These are phyloP conservation scores for Pluvianellus socialis DNA, from an alignment of 2,113 vertebrate genomes.

Conservation along the genomic window DNA sequence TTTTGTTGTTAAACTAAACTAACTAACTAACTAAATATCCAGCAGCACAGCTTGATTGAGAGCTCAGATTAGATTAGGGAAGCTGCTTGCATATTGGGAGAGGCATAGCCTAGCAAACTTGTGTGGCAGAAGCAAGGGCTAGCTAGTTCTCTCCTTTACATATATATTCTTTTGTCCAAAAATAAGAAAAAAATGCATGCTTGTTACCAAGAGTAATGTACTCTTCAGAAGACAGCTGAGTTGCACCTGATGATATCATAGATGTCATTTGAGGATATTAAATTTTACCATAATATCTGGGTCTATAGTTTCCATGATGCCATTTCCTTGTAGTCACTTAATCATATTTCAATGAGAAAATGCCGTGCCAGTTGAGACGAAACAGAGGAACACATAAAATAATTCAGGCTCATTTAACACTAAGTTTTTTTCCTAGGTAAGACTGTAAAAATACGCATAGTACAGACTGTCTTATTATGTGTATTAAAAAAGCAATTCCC, in stretches of 20 bases:
- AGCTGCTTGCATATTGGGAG: background rate
- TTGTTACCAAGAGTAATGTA: background rate
- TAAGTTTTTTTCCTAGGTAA: background rate
- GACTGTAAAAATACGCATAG: background rate
- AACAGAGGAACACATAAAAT: background rate
- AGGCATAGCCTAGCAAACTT: background rate
- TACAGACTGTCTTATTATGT: background rate
- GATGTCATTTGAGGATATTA: background rate
- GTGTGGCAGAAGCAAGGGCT: background rate
- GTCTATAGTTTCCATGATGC: background rate
- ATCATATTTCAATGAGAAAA: background rate
- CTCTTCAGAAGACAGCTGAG: background rate
- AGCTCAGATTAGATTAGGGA: background rate
- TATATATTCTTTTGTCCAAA: background rate
- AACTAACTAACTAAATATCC: no score
- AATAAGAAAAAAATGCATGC: background rate
- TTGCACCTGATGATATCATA: background rate
- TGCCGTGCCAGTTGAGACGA: background rate
- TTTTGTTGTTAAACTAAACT: background rate
- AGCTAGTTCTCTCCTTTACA: background rate
- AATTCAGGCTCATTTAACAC: background rate
- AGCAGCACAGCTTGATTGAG: background rate
- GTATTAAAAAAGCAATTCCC: background rate
- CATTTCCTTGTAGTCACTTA: background rate
- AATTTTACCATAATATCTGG: background rate